phyloP scores from a whole-genome alignment of 2,888 invertebrate genomes.

The Galerucella calmariensis region DNA sequence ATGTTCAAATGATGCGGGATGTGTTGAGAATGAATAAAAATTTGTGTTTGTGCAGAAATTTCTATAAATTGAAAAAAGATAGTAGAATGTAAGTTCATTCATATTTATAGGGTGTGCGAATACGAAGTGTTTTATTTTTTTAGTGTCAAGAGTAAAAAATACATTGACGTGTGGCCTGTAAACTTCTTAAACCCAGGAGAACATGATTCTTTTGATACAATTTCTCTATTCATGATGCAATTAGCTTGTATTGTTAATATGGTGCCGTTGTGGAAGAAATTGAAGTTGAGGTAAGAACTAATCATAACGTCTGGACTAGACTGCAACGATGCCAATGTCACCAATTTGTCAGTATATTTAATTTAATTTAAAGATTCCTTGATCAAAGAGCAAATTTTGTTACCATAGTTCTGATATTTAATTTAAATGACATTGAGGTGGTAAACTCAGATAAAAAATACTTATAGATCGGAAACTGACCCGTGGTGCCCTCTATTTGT shows the following conservation, averaged over 20 bases:
- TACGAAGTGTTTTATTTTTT: constrained; percentile 29
- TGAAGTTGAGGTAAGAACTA: constrained; percentile 68
- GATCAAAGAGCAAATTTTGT: no score
- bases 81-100: constrained; percentile 72
- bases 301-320: no score
- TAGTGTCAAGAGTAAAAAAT: constrained; percentile 74
- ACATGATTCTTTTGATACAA: constrained; percentile 87
- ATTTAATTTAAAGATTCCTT: no score
- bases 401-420: no score
- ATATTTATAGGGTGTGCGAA: not conserved
- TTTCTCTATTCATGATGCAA: constrained; percentile 95
- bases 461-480: no score
- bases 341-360: no score
- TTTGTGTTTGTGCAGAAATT: constrained; percentile 92
- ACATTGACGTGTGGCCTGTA: constrained; percentile 98
- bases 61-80: constrained; percentile 83
- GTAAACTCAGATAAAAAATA: no score
- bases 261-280: constrained; percentile 87
- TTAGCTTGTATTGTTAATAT: constrained; percentile 95
- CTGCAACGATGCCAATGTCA: no score
- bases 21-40: constrained; percentile 94
- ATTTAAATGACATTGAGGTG: no score
- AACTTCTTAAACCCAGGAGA: constrained; percentile 85
- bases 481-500: no score
- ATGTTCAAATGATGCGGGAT: constrained; percentile 87